These are phyloP conservation scores for Xiphorhynchus erythropygius DNA, from an alignment of 2,797 vertebrate genomes.

Conservation along the genomic window DNA sequence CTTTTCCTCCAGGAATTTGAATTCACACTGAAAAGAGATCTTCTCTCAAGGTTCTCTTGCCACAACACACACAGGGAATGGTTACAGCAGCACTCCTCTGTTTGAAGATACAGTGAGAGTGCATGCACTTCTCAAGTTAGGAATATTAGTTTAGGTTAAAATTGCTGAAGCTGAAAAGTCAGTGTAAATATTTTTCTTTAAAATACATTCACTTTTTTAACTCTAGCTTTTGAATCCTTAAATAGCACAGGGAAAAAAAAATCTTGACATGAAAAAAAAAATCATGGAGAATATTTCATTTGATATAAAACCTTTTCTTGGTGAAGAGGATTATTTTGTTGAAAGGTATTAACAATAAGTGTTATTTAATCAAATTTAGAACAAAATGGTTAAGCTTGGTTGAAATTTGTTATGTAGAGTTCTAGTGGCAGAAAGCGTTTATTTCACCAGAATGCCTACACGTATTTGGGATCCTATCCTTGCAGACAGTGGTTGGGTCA, in stretches of 20 bases:
- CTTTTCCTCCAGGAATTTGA: neutral
- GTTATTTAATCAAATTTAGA: neutral
- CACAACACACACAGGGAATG: rapidly evolving
- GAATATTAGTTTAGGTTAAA: neutral
- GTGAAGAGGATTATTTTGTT: neutral
- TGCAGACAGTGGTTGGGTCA: neutral
- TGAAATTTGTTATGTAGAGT: neutral
- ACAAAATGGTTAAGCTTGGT: neutral
- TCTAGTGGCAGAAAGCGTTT: neutral
- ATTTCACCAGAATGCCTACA: neutral
- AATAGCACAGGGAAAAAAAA: neutral
- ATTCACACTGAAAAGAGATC: neutral
- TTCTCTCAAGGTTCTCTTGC: neutral
- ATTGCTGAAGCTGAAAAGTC: neutral
- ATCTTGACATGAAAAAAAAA: neutral
- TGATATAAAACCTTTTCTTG: neutral
- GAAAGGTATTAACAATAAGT: neutral
- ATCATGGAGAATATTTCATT: neutral
- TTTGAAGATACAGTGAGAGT: neutral
- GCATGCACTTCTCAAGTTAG: neutral
- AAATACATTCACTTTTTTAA: rapidly evolving
- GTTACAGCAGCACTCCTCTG: neutral
- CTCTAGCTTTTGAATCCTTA: neutral
- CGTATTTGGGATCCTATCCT: neutral
- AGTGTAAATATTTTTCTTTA: neutral